phyloP scores from a whole-genome alignment of 2,113 vertebrate species.

The Centropristis striata region DNA sequence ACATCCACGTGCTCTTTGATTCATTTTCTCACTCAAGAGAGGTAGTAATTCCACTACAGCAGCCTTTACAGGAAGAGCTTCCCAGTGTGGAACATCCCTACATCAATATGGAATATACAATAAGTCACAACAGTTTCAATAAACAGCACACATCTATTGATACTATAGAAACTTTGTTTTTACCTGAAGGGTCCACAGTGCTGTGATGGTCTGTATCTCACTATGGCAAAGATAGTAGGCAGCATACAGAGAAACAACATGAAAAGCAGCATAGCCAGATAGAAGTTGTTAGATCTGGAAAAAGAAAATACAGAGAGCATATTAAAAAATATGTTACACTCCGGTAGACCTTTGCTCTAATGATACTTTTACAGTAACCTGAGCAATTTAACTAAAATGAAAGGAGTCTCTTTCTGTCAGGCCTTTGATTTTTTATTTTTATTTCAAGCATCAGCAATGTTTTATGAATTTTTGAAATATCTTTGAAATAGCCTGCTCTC shows the following conservation, averaged over 20 bases:
- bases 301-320: neutral
- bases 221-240: slow-evolving; percentile 96
- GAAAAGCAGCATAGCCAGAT: slow-evolving; percentile 96
- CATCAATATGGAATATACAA: neutral
- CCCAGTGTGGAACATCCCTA: too few relatives aligned
- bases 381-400: too few relatives aligned
- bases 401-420: too few relatives aligned
- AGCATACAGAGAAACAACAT: slow-evolving; percentile 99
- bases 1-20: too few relatives aligned
- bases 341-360: neutral
- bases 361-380: neutral
- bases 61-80: too few relatives aligned
- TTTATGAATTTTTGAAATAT: too few relatives aligned
- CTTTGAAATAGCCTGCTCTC: too few relatives aligned
- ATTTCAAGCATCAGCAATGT: too few relatives aligned
- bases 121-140: neutral
- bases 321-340: neutral
- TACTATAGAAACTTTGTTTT: neutral
- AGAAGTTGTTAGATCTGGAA: slow-evolving; percentile 97
- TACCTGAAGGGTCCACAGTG: slow-evolving; percentile 98
- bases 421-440: too few relatives aligned
- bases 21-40: too few relatives aligned
- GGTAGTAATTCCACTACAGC: too few relatives aligned
- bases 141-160: neutral
- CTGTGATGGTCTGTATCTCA: slow-evolving; percentile 92